Conservation (phyloP, 2,888 invertebrate species). For the Tridacna crocea region DNA sequence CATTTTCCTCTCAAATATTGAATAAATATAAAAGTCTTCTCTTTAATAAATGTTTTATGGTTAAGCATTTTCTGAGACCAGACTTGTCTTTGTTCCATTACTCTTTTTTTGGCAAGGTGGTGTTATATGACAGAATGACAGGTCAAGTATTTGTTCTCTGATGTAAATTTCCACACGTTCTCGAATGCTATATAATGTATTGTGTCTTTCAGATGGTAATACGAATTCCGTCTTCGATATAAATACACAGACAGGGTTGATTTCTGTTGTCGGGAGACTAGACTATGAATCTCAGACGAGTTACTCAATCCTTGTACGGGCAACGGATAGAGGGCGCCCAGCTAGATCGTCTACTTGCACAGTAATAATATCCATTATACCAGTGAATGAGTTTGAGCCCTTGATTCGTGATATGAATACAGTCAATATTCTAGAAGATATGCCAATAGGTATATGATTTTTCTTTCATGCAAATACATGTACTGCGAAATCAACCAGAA, state of each 20-base stretch:
- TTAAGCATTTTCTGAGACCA: no score
- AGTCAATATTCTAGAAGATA: slow-evolving; percentile 56
- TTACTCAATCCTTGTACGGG: slow-evolving; percentile 57
- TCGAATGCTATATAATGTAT: no score
- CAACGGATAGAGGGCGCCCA: slow-evolving; percentile 64
- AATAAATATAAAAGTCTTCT: no score
- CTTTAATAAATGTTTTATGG: no score
- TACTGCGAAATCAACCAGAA: no score
- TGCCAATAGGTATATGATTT: slow-evolving; percentile 45
- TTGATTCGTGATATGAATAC: slow-evolving; percentile 45
- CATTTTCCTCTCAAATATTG: no score
- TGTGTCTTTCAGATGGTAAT: slow-evolving; percentile 51
- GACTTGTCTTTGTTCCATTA: no score
- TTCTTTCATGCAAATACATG: not conserved
- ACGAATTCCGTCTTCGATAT: slow-evolving; percentile 61
- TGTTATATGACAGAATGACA: no score
- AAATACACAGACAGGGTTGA: slow-evolving; percentile 63
- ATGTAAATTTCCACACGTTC: no score
- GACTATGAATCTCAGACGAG: slow-evolving; percentile 58
- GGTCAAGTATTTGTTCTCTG: no score
- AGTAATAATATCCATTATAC: slow-evolving; percentile 57
- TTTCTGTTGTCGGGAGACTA: slow-evolving; percentile 47
- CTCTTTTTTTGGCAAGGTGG: no score
- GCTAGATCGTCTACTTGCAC: slow-evolving; percentile 57
- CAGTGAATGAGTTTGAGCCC: slow-evolving; percentile 69